Evolutionary conservation across 1,140 invertebrate species (phyloP), one percentile per base, ranked within the genome.

Genomic region (Drosophila novamexicana): DNA sequence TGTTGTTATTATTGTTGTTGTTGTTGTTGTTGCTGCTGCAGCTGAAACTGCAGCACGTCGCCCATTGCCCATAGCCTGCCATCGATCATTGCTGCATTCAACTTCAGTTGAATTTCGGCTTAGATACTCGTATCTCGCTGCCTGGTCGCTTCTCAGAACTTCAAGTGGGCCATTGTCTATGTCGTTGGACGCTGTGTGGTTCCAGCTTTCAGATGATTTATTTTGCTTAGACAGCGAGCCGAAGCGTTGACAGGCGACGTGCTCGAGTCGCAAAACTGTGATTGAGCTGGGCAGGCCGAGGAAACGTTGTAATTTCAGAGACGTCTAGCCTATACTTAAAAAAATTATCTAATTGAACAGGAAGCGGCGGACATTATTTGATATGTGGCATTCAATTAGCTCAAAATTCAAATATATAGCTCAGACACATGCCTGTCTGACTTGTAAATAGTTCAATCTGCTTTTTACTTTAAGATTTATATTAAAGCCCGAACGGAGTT

Each of bases 71-170:
- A 16, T 42, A 39, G 45, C 18, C 44, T 62, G 69, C 40, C 52
- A 69, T 75, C 66, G 67, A 70, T 65, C 59, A 71, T 74, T 74
- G 49, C 18, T 29, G 45, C 69, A 68, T 57, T 62, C 62, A 63
- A 52, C 58, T 78, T 78, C 67, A 59, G 42, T 58, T 76, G 67
- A 75, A 79, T 67, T 77, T 71, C 12, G 50, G 44, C 44, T 63
- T 42, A 44, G 59, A 34, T 54, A 53, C 32, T 50, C 32, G 18
- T 29, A 63, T 62, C 58, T 40, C 32, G 14, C 10, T 42, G 9
- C 18, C 10, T 40, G 12, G 4, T 37, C 6, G 47, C 53, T 79
- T 79, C 73, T 54, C 67, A 76, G 73, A 76, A 71, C 39, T 18
- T 70, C 61, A 52, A 70, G 36, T 66, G 54, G 57, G 62, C 67